Evolutionary conservation across 2,797 vertebrate genomes (phyloP).

Genomic region (Acanthurus leucopareius): DNA sequence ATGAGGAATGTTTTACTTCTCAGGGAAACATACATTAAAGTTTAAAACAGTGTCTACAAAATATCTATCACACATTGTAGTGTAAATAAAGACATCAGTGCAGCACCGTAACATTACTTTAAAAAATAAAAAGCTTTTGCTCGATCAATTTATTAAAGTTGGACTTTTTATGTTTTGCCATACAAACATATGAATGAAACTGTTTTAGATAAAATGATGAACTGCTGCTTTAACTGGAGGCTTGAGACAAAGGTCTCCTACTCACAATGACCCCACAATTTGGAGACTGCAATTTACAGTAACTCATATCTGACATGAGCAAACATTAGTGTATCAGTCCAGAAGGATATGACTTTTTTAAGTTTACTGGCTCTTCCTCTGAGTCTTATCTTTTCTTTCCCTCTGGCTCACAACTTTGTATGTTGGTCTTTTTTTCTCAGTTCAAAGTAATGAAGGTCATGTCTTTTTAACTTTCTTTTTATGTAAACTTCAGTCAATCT

Average conservation of each 20-base stretch:
- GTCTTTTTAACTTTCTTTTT: constrained; percentile 27
- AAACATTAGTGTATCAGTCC: not conserved
- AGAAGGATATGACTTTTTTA: not conserved
- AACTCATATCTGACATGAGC: not conserved
- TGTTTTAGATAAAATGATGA: not conserved
- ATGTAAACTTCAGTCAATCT: constrained; percentile 27
- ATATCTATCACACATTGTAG: not conserved
- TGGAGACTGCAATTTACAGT: not conserved
- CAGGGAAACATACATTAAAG: not conserved
- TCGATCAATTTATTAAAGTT: no score
- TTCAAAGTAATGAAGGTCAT: constrained; percentile 25
- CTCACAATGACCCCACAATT: not conserved
- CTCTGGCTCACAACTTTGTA: not conserved
- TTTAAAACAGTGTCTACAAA: not conserved
- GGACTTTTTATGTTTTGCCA: not conserved
- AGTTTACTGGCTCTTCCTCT: not conserved
- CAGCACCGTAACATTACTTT: not conserved
- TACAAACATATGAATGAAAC: not conserved
- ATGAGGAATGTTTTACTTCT: not conserved
- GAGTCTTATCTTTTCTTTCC: not conserved
- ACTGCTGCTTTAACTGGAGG: not conserved
- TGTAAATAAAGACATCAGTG: not conserved
- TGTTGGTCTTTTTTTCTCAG: constrained; percentile 9
- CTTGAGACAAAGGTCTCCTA: not conserved
- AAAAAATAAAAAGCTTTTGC: not conserved